These are phyloP conservation scores for Carlito syrichta DNA, from an alignment of 2,113 vertebrate genomes.

Conservation along the genomic window DNA sequence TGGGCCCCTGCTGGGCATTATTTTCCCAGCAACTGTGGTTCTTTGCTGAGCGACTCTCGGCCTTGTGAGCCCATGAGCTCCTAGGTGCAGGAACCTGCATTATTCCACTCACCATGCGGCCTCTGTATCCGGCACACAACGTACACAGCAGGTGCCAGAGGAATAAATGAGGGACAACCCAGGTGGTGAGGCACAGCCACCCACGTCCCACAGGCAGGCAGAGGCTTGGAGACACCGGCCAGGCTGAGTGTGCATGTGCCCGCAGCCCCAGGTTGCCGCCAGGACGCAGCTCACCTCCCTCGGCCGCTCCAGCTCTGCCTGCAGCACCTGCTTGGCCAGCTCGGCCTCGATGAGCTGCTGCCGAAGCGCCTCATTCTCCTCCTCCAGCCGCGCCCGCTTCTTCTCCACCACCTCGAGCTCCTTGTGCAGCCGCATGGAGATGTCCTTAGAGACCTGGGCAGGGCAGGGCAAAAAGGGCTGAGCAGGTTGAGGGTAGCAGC, in stretches of 20 bases:
- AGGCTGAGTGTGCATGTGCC: neutral
- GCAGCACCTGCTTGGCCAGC: slow-evolving; percentile 96
- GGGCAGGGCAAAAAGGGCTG: neutral
- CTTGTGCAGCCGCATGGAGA: slow-evolving; percentile 95
- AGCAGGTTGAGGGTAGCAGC: neutral
- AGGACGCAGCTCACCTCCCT: slow-evolving; percentile 86
- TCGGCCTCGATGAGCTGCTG: slow-evolving; percentile 93
- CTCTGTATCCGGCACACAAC: neutral
- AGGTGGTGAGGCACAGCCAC: neutral
- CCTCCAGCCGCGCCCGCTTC: slow-evolving; percentile 92
- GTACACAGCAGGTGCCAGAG: neutral
- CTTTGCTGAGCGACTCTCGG: neutral
- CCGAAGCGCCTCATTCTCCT: slow-evolving; percentile 95
- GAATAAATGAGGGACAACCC: neutral
- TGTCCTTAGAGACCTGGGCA: slow-evolving; percentile 95
- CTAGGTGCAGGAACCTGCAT: neutral
- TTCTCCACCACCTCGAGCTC: slow-evolving; percentile 95
- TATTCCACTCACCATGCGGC: neutral
- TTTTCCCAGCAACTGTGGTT: neutral
- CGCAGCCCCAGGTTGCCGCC: accelerated
- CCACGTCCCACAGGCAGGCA: neutral
- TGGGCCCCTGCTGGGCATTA: neutral
- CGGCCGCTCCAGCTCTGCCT: slow-evolving; percentile 94
- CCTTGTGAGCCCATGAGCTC: neutral
- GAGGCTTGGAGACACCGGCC: neutral